Evolutionary conservation across 1,140 invertebrate species (phyloP).

Genomic region (Phenacoccus solenopsis): DNA sequence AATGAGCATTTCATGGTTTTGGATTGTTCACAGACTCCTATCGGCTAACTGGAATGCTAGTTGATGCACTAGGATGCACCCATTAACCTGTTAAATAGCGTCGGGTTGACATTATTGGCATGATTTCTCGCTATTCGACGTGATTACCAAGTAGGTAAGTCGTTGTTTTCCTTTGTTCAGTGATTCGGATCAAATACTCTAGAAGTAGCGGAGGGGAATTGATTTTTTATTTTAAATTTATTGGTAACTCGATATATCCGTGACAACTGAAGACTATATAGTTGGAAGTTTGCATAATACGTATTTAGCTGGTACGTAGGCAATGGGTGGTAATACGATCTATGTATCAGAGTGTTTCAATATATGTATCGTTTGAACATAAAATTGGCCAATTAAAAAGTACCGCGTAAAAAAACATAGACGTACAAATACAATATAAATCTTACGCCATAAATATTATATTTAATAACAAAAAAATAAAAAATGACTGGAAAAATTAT

Average conservation of each 20-base stretch:
- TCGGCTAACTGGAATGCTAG: not conserved
- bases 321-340: too few relatives aligned
- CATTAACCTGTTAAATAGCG: not conserved
- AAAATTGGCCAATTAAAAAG: too few relatives aligned
- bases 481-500: not conserved
- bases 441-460: too few relatives aligned
- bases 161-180: not conserved
- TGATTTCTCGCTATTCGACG: not conserved
- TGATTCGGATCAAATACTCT: not conserved
- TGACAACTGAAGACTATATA: not conserved
- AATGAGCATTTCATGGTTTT: not conserved
- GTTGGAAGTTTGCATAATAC: not conserved
- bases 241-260: constrained; percentile 1
- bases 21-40: not conserved
- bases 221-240: too few relatives aligned
- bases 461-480: not conserved
- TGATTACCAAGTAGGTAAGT: not conserved
- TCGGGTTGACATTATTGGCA: not conserved
- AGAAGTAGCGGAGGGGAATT: not conserved
- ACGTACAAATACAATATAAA: too few relatives aligned
- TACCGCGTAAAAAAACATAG: too few relatives aligned
- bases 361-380: too few relatives aligned
- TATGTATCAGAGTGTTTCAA: too few relatives aligned
- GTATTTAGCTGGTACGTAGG: too few relatives aligned
- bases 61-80: not conserved